phyloP scores from a whole-genome alignment of 37 sponge, comb jelly and placozoan species.

The Oscarella lobularis region DNA sequence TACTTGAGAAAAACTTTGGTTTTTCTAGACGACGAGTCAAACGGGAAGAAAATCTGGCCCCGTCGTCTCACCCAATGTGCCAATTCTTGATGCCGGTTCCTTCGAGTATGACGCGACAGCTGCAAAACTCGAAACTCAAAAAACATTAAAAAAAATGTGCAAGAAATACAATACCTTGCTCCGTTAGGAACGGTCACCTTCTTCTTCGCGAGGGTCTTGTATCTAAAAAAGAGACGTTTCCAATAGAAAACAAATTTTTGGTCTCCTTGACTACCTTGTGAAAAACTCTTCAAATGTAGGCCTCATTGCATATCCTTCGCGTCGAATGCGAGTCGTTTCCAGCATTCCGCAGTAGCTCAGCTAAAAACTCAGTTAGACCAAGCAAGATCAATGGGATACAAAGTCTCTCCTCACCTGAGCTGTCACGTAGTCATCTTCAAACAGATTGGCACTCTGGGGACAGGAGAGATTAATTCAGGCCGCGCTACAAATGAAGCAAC shows the following conservation, averaged over 20 bases:
- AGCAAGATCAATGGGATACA: neutral
- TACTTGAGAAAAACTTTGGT: slow-evolving; percentile 72
- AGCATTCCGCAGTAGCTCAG: slow-evolving; percentile 65
- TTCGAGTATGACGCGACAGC: slow-evolving; percentile 31
- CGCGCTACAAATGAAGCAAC: neutral
- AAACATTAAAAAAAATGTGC: neutral
- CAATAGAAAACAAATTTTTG: too few relatives aligned
- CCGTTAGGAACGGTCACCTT: too few relatives aligned
- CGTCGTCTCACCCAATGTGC: slow-evolving; percentile 3
- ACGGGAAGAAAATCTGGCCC: neutral
- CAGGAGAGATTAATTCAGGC: neutral
- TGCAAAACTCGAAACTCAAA: too few relatives aligned
- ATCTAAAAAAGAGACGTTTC: neutral
- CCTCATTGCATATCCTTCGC: slow-evolving; percentile 61
- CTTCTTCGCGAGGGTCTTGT: neutral
- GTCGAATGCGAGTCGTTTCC: slow-evolving; percentile 63
- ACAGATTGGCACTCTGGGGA: slow-evolving; percentile 19
- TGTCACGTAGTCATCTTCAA: slow-evolving; percentile 26
- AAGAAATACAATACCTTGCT: neutral
- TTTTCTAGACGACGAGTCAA: slow-evolving; percentile 14
- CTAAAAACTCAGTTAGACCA: too few relatives aligned
- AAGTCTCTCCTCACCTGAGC: neutral
- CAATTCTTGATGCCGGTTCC: slow-evolving; percentile 8
- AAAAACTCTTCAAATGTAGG: slow-evolving; percentile 52
- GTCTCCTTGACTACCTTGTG: slow-evolving; percentile 17